Evolutionary conservation across 1,140 invertebrate genomes (phyloP).

Genomic region (Brachionus asplanchnoidis): DNA sequence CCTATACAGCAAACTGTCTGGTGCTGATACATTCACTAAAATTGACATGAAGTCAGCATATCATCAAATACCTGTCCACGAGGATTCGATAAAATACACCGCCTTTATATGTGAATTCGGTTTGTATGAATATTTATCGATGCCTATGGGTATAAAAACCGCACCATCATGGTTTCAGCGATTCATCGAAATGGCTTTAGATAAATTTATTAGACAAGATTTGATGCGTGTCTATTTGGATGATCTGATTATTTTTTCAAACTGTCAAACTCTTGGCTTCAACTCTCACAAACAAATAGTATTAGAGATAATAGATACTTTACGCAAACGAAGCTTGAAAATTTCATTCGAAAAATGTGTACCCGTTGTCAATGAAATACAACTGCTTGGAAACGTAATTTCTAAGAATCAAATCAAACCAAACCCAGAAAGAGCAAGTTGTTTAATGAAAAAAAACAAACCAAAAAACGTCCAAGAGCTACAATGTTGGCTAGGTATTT

Average conservation of each 20-base stretch:
- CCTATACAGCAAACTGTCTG: too few relatives aligned
- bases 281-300: background rate
- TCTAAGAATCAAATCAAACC: background rate
- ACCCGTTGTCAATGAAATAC: background rate
- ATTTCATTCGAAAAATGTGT: slow-evolving; percentile 14
- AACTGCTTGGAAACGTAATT: background rate
- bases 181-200: too few relatives aligned
- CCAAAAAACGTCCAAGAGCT: slow-evolving; percentile 50
- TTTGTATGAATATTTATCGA: too few relatives aligned
- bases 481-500: slow-evolving; percentile 48
- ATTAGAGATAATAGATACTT: background rate
- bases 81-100: too few relatives aligned
- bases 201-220: too few relatives aligned
- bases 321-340: background rate
- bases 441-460: background rate
- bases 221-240: background rate
- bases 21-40: too few relatives aligned
- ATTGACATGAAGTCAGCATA: too few relatives aligned
- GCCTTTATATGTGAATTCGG: too few relatives aligned
- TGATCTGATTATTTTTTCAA: background rate
- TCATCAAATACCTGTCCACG: too few relatives aligned
- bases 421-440: background rate
- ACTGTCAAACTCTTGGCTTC: background rate
- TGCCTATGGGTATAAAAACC: too few relatives aligned
- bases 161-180: too few relatives aligned